Base-by-base conservation (phyloP, 2,797 vertebrate species). In the Phalloptychus januarius region DNA sequence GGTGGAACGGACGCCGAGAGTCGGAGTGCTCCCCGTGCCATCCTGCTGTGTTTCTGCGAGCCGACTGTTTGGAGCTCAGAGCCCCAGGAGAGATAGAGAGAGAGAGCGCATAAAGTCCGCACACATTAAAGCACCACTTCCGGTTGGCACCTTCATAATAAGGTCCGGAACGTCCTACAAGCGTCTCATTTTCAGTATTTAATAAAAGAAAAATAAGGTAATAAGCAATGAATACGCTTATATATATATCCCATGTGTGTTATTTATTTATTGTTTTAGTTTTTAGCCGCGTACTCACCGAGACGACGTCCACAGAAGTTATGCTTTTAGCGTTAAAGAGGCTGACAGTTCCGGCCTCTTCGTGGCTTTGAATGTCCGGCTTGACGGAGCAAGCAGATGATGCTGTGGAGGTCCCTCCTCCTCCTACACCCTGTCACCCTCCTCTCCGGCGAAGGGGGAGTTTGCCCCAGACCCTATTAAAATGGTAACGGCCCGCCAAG, bases 31-130 rank as follows among this genome's bases (percentile, higher is more conserved):
- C 87, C 65, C 81, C 77, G 84, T 75, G 85, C 89, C 94, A 95
- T 96, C 90, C 88, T 90, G 89, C 83, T 86, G 91, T 83, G 91
- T 83, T 85, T 92, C 74, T 75, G 23, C 77, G 85, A 93, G 91
- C 91, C 78, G 87, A 90, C 71, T 46, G 87, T 42, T 42, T 87
- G 84, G 85, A 88, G 87, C 89, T 88, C 85, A 79, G 91, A 74
- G 4, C 45, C 3, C 42, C 2, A 50, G 71, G 36, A 31, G 54
- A 61, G 13, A n/a, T n/a, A 61, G 58, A 63, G 58, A 63, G 15
- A 20, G 58, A 38, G 63, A 7, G 65, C 2, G 36, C 0, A 83
- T 77, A 72, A 91, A 92, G 86, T 2, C 0, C 0, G 7, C 2
- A 15, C 8, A n/a, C 71, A 72, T 74, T 4, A 6, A 67, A 61